A percentile compares a stretch with the other conserved stretches of the same genome.
Evolutionary conservation across 2,113 vertebrate species (phyloP).

Genomic region (Esox niger): DNA sequence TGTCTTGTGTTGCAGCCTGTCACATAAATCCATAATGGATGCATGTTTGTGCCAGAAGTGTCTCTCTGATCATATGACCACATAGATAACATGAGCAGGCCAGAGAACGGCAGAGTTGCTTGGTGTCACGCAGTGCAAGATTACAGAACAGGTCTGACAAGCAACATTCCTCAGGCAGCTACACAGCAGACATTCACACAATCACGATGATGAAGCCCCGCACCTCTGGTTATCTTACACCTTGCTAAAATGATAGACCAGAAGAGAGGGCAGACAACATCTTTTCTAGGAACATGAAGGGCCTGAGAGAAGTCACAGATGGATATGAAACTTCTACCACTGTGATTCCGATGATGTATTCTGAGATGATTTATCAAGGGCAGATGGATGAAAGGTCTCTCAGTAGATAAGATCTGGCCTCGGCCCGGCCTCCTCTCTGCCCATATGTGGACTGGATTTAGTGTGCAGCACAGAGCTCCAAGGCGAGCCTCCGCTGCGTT

Average conservation of each 20-base stretch:
- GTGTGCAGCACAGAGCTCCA: not conserved
- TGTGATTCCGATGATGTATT: not conserved
- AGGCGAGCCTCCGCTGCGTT: not conserved
- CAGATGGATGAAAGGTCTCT: not conserved
- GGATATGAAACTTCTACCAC: not conserved
- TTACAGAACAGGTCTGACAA: conserved; percentile 12
- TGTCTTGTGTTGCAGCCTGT: conserved; percentile 4
- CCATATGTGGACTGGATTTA: not conserved
- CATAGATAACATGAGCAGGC: conserved; percentile 6
- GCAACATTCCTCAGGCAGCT: conserved; percentile 5
- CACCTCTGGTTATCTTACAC: not conserved
- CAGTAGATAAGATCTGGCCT: conserved; percentile 7
- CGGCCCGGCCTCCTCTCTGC: not conserved
- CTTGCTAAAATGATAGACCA: not conserved
- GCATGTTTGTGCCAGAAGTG: not conserved
- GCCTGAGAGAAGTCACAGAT: not conserved
- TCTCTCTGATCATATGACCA: conserved; percentile 7
- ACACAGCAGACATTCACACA: not conserved
- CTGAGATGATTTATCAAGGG: not conserved
- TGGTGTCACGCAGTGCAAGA: conserved; percentile 15
- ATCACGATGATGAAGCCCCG: not conserved
- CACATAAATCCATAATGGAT: conserved; percentile 1
- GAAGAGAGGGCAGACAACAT: not conserved
- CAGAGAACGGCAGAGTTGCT: conserved; percentile 13
- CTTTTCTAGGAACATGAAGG: not conserved